These are phyloP conservation scores for Melanocharis versteri DNA, from an alignment of 2,113 vertebrate genomes.

Conservation along the genomic window DNA sequence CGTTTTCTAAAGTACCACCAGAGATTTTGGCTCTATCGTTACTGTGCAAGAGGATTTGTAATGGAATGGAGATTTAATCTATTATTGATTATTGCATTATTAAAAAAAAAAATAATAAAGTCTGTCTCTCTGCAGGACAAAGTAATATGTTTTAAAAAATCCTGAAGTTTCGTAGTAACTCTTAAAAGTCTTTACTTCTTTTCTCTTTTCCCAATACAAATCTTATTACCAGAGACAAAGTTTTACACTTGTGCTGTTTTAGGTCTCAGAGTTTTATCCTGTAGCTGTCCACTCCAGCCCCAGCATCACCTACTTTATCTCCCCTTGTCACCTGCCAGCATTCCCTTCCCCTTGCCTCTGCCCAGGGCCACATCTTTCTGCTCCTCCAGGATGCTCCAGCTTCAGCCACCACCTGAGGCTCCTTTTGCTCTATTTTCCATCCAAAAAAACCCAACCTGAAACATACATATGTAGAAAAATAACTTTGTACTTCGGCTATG, in stretches of 20 bases:
- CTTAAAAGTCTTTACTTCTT: background rate
- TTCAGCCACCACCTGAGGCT: background rate
- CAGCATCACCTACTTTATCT: background rate
- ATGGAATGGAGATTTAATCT: slow-evolving; percentile 25
- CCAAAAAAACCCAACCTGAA: background rate
- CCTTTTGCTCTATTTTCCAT: background rate
- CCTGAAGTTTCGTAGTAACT: background rate
- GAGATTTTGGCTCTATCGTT: background rate
- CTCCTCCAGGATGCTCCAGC: background rate
- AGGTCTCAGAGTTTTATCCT: background rate
- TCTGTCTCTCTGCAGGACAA: background rate
- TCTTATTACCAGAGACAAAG: background rate
- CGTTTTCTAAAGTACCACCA: background rate
- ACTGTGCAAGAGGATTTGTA: slow-evolving; percentile 24
- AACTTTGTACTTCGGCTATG: background rate
- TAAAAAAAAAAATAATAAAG: slow-evolving; percentile 4
- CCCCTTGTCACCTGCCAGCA: background rate
- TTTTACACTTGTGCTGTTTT: background rate
- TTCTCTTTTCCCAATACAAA: background rate
- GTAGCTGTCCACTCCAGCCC: background rate
- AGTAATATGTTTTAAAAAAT: background rate
- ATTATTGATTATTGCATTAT: slow-evolving; percentile 43
- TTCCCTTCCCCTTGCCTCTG: background rate
- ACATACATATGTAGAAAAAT: background rate
- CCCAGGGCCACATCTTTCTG: background rate